phyloP scores from a whole-genome alignment of 2,113 vertebrate genomes.

The Toxotes jaculatrix region DNA sequence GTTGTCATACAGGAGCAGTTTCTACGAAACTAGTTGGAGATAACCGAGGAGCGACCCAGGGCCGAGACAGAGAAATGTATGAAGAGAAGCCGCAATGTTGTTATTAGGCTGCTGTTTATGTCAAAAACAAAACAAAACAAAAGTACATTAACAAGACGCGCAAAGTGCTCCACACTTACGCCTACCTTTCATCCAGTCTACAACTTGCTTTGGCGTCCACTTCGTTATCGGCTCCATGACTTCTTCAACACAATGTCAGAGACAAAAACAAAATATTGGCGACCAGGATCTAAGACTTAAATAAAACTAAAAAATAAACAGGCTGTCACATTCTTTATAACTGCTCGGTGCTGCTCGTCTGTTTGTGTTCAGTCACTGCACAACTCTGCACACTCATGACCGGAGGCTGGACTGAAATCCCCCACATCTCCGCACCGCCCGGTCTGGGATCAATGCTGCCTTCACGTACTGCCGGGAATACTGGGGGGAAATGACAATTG shows the following conservation, averaged over 20 bases:
- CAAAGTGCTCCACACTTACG: conserved; percentile 19
- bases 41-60: conserved; percentile 14
- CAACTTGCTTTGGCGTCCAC: conserved; percentile 87
- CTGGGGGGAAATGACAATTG: not conserved
- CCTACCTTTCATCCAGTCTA: conserved; percentile 87
- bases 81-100: not conserved
- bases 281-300: not conserved
- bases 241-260: conserved; percentile 20
- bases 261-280: not conserved
- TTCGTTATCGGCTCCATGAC: conserved; percentile 86
- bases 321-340: conserved; percentile 55
- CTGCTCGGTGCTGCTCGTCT: conserved; percentile 19
- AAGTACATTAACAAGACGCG: not conserved
- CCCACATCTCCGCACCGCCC: conserved; percentile 30
- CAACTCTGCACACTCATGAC: conserved; percentile 58
- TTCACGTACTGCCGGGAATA: conserved; percentile 10
- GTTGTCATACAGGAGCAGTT: conserved; percentile 73
- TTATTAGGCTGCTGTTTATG: rapidly evolving
- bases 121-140: not conserved
- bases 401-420: conserved; percentile 55
- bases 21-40: conserved; percentile 78
- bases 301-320: not conserved
- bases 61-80: no score
- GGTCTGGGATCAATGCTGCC: conserved; percentile 41
- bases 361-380: conserved; percentile 39